Evolutionary conservation across 2,888 invertebrate species (phyloP).

Genomic region (Dicranocentrus wangi): DNA sequence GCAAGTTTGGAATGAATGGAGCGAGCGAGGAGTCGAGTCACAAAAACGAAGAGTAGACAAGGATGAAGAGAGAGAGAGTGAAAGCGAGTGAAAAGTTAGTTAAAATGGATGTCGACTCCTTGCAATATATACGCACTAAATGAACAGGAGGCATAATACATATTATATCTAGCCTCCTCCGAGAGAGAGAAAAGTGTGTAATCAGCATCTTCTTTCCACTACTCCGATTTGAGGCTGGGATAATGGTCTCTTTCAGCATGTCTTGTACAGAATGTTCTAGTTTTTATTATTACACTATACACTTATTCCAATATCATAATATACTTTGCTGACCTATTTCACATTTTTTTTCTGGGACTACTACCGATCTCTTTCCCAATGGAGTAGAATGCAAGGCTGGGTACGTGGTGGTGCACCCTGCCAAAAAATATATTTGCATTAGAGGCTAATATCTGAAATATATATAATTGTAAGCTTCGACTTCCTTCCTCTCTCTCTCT

Average conservation of each 20-base stretch:
- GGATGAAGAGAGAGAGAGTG: not conserved
- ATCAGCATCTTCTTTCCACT: conserved; percentile 11
- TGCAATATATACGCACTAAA: too few relatives aligned
- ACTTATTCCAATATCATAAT: too few relatives aligned
- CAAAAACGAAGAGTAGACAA: conserved; percentile 6
- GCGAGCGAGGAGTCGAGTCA: not conserved
- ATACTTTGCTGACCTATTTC: too few relatives aligned
- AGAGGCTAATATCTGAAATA: not conserved
- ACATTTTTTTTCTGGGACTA: too few relatives aligned
- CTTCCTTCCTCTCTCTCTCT: conserved; percentile 23
- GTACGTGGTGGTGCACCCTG: not conserved
- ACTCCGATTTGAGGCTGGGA: not conserved
- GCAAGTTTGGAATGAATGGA: not conserved
- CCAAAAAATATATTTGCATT: too few relatives aligned
- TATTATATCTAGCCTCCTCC: too few relatives aligned
- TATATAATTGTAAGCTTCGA: conserved; percentile 2
- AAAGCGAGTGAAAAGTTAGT: conserved; percentile 25
- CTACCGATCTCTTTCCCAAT: too few relatives aligned
- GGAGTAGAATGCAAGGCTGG: too few relatives aligned
- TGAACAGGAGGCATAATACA: too few relatives aligned
- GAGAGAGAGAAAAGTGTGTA: conserved; percentile 9
- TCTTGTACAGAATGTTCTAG: too few relatives aligned
- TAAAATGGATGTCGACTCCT: not conserved
- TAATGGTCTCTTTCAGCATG: too few relatives aligned
- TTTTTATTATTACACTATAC: too few relatives aligned